Evolutionary conservation across 2,888 invertebrate genomes (phyloP), one percentile per base, ranked within the genome.

Genomic region (Campoplex nolae): DNA sequence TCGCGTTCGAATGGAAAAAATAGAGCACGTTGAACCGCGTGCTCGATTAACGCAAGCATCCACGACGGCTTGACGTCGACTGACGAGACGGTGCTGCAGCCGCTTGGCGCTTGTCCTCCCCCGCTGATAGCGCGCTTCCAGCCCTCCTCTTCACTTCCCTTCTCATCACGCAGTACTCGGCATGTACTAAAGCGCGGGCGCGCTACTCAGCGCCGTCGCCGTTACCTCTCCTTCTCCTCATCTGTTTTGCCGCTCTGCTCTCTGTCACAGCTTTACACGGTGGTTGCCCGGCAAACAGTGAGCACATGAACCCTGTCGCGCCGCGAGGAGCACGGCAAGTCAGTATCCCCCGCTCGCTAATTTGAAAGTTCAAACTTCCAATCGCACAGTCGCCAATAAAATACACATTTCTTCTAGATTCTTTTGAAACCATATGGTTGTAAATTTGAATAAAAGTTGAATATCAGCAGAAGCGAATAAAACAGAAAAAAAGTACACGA

Each of bases 21-120:
- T 18, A 45, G 56, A 82, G 84, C 81, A 71, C 83, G 79, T 76
- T 71, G 48, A 62, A 62, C 68, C 68, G 83, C 86, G 84, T 86
- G 87, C 84, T 84, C 86, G 83, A 87, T 89, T 91, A 89, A 93
- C 92, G 91, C 91, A 92, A 91, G 91, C 93, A 92, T 92, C 67
- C 93, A 92, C 93, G 94, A 93, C 94, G 93, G 93, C 92, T 92
- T 92, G 92, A 93, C 94, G 94, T 93, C 94, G 94, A 94, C 94
- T 94, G 93, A 93, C 90, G 92, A 89, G 87, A 67, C 48, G 58
- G 81, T 73, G 76, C 80, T 75, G 88, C 90, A 89, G 89, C 90
- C 91, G 90, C 90, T 92, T 91, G 91, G 91, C 90, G 89, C 90
- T 91, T 90, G 91, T 91, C 91, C 92, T 91, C 92, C 92, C 90